Conservation (phyloP, 2,113 vertebrate species). For the Vombatus ursinus region DNA sequence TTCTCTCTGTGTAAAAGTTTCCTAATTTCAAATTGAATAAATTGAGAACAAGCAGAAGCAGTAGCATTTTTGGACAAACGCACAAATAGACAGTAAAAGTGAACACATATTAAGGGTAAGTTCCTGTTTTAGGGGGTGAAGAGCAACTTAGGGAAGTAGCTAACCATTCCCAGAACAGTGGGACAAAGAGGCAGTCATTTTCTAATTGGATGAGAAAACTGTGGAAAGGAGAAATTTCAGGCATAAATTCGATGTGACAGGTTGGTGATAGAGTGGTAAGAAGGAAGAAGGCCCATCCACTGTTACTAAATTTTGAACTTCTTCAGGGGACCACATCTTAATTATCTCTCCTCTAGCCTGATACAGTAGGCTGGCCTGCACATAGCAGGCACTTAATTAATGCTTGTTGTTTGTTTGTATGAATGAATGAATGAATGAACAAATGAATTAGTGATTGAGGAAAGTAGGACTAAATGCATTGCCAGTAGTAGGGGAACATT, state of each 20-base stretch:
- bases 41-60: background rate
- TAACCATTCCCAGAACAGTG: background rate
- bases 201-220: background rate
- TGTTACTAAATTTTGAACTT: background rate
- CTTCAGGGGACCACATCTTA: background rate
- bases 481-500: background rate
- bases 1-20: background rate
- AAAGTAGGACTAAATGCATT: background rate
- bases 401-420: background rate
- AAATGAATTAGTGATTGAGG: background rate
- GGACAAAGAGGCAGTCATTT: background rate
- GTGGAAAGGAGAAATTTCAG: background rate
- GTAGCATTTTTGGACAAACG: background rate
- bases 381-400: background rate
- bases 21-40: constrained; percentile 9
- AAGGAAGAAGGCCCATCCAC: background rate
- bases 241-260: background rate
- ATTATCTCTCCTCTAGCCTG: background rate
- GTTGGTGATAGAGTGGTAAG: background rate
- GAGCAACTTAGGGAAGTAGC: background rate
- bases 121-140: background rate
- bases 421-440: background rate
- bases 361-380: background rate
- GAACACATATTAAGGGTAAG: background rate
- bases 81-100: background rate